Conservation (phyloP, 2,888 invertebrate genomes). For the Tromatobia lineatoria region DNA sequence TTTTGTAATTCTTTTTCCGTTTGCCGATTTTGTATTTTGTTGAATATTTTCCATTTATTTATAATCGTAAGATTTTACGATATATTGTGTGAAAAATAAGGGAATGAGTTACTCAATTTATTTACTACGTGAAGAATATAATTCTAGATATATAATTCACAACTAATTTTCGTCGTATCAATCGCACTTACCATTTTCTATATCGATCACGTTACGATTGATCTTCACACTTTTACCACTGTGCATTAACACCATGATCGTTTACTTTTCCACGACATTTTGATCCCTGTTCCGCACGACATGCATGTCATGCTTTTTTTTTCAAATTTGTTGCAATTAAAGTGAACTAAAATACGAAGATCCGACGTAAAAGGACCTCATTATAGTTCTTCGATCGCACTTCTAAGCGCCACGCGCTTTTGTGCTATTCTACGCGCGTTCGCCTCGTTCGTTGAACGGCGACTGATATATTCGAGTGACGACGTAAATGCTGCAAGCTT, state of each 20-base stretch:
- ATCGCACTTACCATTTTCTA: constrained; percentile 56
- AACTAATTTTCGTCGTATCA: background rate
- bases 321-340: background rate
- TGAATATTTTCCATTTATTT: too few relatives aligned
- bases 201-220: constrained; percentile 36
- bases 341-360: background rate
- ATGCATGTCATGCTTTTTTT: background rate
- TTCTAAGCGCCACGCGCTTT: constrained; percentile 20
- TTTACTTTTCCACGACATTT: constrained; percentile 43
- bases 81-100: too few relatives aligned
- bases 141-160: background rate
- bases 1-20: too few relatives aligned
- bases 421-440: constrained; percentile 34
- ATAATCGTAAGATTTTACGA: too few relatives aligned
- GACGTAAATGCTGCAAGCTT: constrained; percentile 26
- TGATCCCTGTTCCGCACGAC: background rate
- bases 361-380: background rate
- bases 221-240: constrained; percentile 1
- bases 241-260: constrained; percentile 58
- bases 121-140: background rate
- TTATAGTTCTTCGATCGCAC: background rate
- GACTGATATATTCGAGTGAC: constrained; percentile 49
- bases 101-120: background rate
- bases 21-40: too few relatives aligned
- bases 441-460: constrained; percentile 41